Evolutionary conservation across 1,140 invertebrate genomes (phyloP), one percentile per base, ranked within the genome.

Genomic region (Rhizoglyphus robini): DNA sequence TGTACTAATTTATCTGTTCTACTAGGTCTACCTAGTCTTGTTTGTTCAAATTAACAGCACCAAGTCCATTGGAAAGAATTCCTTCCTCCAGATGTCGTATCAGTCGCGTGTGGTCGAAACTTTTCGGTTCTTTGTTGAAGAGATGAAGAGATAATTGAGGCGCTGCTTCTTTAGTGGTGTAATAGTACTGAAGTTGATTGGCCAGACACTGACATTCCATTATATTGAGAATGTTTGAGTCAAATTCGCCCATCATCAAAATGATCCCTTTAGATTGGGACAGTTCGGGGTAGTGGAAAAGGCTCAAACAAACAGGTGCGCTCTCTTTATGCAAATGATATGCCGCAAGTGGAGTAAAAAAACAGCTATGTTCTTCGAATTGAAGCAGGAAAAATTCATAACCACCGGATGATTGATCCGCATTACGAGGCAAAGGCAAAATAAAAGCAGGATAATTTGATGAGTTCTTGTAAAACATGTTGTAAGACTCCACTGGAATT

Each of bases 101-200:
- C 4, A 69, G 15, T 31, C 65, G 57, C 34, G 58, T 65, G 51
- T 70, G 60, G 31, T 67, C 51, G 62, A 70, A 70, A 18, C 61
- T 32, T 31, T 67, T 61, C 2, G 68, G 68, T 47, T 69, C 49
- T 25, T 61, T 41, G 31, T 69, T 69, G 58, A 70, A 70, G 11
- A 57, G 51, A 41, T 68, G 63, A 13, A 70, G 49, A 20, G 69
- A 49, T 11, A 61, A 38, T 48, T 49, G 38, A 31, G 63, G 32
- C 15, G 36, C 48, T 49, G 36, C 23, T 38, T 70, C 68, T 20
- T 58, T 32, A n/a, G 51, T 60, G 4, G 30, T 65, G 29, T 70
- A 70, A 61, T 65, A 70, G 25, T 68, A 36, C 29, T 70, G 65
- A 15, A 69, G 31, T 32, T 70, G 69, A 63, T 70, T 70, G 5